These are phyloP conservation scores for Sinhomidia bicolor DNA, from an alignment of 2,888 invertebrate species.

Conservation along the genomic window DNA sequence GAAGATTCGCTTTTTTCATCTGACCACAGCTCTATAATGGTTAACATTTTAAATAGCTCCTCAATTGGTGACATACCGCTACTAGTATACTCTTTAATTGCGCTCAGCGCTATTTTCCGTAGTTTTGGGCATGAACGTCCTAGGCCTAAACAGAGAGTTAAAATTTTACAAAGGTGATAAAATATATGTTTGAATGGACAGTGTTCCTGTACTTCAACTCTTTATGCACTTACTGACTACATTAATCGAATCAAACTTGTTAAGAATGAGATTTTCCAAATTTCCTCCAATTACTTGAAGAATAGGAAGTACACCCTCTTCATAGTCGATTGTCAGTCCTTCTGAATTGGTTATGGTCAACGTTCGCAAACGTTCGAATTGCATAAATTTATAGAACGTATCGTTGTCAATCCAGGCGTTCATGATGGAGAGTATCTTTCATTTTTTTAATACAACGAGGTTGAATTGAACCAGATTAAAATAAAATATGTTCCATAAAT, in stretches of 20 bases:
- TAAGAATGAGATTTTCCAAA: conserved; percentile 81
- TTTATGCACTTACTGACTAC: conserved; percentile 80
- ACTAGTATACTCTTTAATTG: conserved; percentile 79
- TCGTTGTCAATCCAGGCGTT: conserved; percentile 81
- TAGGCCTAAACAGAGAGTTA: conserved; percentile 79
- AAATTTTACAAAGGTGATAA: not conserved
- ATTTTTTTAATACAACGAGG: not conserved
- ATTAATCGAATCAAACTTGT: conserved; percentile 81
- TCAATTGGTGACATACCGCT: conserved; percentile 5
- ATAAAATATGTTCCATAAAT: not conserved
- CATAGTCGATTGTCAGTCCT: conserved; percentile 81
- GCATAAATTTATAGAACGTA: conserved; percentile 81
- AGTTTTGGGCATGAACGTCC: conserved; percentile 81
- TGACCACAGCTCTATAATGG: conserved; percentile 81
- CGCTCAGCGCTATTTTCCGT: conserved; percentile 81
- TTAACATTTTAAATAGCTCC: conserved; percentile 66
- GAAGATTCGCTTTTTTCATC: conserved; percentile 79
- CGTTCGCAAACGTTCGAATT: conserved; percentile 77
- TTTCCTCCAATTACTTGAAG: conserved; percentile 81
- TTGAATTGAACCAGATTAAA: not conserved
- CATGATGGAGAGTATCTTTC: conserved; percentile 79
- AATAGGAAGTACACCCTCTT: conserved; percentile 81
- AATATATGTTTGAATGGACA: no score
- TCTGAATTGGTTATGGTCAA: conserved; percentile 80
- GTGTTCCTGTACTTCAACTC: not conserved